Conservation (phyloP, 1,140 invertebrate species). For the Drosophila burlai region DNA sequence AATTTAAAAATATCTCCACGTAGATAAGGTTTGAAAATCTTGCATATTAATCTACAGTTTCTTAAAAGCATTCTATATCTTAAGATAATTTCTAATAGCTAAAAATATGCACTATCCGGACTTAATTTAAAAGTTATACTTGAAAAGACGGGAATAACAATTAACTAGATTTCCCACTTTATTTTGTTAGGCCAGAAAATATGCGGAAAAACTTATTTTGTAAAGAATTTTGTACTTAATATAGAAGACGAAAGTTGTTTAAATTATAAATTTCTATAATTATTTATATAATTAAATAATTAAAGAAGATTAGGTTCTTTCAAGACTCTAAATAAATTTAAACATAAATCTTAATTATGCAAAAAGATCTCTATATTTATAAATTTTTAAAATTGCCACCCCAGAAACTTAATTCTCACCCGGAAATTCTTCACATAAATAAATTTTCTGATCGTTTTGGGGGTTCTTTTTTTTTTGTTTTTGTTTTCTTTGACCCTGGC, state of each 20-base stretch:
- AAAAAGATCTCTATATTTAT: too few relatives aligned
- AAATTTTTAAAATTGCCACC: too few relatives aligned
- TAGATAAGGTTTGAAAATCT: background rate
- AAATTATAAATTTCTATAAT: background rate
- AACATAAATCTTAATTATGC: too few relatives aligned
- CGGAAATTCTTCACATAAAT: constrained; percentile 7
- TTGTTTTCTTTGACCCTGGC: constrained; percentile 19
- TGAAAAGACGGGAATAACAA: background rate
- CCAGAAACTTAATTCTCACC: background rate
- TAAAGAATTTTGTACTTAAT: background rate
- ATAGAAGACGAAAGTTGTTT: too few relatives aligned
- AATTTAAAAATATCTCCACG: background rate
- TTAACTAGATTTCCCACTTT: background rate
- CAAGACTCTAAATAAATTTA: background rate
- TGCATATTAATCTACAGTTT: background rate
- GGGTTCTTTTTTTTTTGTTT: background rate
- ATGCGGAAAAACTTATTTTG: background rate
- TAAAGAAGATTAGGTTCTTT: background rate
- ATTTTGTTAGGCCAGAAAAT: constrained; percentile 12
- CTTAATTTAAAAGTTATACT: background rate
- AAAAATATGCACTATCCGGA: background rate
- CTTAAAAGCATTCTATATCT: background rate
- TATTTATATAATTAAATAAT: too few relatives aligned
- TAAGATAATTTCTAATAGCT: background rate
- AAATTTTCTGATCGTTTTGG: background rate